Base-by-base conservation (phyloP, 2,888 invertebrate species). In the Lamellibrachia columna region DNA sequence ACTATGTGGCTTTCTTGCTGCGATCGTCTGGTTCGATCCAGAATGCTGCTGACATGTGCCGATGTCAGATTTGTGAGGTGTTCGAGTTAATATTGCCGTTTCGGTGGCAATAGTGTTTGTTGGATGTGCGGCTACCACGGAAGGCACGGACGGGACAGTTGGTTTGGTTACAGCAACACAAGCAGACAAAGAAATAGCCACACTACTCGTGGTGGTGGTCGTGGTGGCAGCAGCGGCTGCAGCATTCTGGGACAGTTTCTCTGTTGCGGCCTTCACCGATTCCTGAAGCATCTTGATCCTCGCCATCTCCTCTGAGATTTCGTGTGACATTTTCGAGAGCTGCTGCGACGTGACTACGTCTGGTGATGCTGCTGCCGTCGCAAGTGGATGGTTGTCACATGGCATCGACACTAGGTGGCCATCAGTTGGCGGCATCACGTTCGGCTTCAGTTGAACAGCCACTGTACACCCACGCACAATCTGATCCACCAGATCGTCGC, bases 241-340 rank as follows among this genome's bases (percentile, higher is more conserved):
- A 22, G 75, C 75, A 75, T 75, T 75, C 75, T 75, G 75, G 75
- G 75, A 75, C 3, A 75, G 75, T 22, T 75, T 75, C 75, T 75
- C 75, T n/a, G 75, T n/a, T 75, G 75, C 75, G 6, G 75, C 75
- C 75, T 75, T 75, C 22, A 75, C 75, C 40, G 40, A 40, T 75
- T 75, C 75, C 75, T 75, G 75, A 15, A 75, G 75, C 75, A 75
- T 75, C 75, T 75, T 75, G 75, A 75, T 75, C 75, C n/a, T 75
- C 6, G 75, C 75, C 75, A 75, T 75, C 75, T 75, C 75, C 75
- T 75, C 75, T n/a, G n/a, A 15, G 75, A 75, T 75, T 2, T 75
- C 22, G 22, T 75, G 75, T 22, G 75, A 75, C 75, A n/a, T 75
- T n/a, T 75, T 75, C 22, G 75, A 75, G 75, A 75, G 75, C 75